Evolutionary conservation across 2,888 invertebrate genomes (phyloP).

Genomic region (Acanthosepion lycidas): DNA sequence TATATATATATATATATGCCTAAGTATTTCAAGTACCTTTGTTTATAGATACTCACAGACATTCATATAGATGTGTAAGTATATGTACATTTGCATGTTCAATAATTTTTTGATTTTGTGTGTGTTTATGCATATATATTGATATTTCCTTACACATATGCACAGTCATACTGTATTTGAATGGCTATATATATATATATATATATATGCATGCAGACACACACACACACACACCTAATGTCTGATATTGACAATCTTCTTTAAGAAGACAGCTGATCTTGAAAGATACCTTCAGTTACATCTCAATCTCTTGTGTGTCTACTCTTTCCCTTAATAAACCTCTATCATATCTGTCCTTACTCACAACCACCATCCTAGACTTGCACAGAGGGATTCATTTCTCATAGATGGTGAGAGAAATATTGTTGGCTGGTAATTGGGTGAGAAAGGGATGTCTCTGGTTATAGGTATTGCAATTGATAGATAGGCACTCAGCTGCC

Average conservation of each 20-base stretch:
- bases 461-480: neutral
- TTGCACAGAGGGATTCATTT: neutral
- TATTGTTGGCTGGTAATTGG: neutral
- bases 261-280: neutral
- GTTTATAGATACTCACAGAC: too few relatives aligned
- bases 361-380: neutral
- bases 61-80: too few relatives aligned
- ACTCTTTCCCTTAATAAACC: neutral
- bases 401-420: too few relatives aligned
- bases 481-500: neutral
- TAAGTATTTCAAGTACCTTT: too few relatives aligned
- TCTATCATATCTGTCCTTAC: neutral
- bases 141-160: neutral
- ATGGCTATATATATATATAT: neutral
- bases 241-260: constrained; percentile 33
- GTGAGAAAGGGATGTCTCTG: neutral
- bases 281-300: neutral
- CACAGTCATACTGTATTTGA: neutral
- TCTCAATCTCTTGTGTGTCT: neutral
- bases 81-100: too few relatives aligned
- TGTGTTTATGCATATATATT: too few relatives aligned
- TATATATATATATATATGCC: too few relatives aligned
- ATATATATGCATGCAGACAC: neutral
- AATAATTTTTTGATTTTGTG: too few relatives aligned
- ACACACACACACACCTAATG: neutral